A percentile compares a stretch with the other conserved stretches of the same genome.
phyloP scores from a whole-genome alignment of 2,888 invertebrate species.

The Tyria jacobaeae region DNA sequence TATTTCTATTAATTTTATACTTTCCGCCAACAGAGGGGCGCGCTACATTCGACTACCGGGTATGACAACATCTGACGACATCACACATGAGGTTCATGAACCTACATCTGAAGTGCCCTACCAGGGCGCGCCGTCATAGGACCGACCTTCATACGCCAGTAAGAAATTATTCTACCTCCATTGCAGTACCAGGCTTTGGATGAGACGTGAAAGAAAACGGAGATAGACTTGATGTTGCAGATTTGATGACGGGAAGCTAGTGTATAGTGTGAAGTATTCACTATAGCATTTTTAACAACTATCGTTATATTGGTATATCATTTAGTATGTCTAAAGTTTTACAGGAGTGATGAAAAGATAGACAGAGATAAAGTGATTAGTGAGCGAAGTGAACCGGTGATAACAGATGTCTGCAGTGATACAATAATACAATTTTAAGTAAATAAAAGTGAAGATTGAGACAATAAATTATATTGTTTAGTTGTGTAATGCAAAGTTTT shows the following conservation, averaged over 20 bases:
- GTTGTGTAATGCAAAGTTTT: background rate
- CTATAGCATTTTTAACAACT: background rate
- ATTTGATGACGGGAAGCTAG: background rate
- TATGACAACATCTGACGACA: conserved; percentile 52
- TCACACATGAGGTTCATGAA: conserved; percentile 35
- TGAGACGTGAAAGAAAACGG: conserved; percentile 17
- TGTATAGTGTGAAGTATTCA: background rate
- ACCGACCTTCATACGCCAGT: background rate
- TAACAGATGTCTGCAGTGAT: conserved; percentile 5
- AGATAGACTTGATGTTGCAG: background rate
- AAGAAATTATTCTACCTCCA: conserved; percentile 17
- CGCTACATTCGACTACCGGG: conserved; percentile 73
- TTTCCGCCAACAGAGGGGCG: conserved; percentile 60
- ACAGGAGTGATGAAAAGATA: background rate
- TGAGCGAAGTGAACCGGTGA: background rate
- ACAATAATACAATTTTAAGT: background rate
- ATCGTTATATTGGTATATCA: background rate
- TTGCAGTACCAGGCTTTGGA: background rate
- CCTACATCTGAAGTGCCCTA: conserved; percentile 53
- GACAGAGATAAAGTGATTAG: background rate
- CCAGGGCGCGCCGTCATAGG: conserved; percentile 63
- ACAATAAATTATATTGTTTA: background rate
- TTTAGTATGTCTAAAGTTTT: background rate
- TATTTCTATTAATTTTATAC: background rate
- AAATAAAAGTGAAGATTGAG: conserved; percentile 1